These are phyloP conservation scores for Halcyon leucocephala DNA, from an alignment of 2,797 vertebrate species.

Conservation along the genomic window DNA sequence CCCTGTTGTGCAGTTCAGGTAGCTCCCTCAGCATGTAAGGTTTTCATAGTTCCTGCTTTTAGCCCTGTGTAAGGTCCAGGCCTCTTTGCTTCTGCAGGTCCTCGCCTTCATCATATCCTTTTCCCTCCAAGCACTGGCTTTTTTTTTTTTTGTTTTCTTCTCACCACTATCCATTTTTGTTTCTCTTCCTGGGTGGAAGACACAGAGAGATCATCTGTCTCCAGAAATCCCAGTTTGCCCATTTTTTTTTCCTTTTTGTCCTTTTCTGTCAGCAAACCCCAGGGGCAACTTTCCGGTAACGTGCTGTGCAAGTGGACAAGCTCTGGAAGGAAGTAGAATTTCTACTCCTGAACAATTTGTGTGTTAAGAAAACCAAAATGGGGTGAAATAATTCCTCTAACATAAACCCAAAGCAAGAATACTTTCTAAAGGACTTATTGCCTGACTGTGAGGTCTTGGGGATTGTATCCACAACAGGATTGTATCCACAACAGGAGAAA, in stretches of 20 bases:
- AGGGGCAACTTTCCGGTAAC: background rate
- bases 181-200: background rate
- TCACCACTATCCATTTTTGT: background rate
- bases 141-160: no score
- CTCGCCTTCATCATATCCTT: background rate
- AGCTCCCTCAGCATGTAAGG: background rate
- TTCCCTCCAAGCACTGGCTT: background rate
- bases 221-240: background rate
- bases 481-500: background rate
- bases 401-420: background rate
- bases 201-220: background rate
- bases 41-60: background rate
- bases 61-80: background rate
- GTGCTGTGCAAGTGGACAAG: background rate
- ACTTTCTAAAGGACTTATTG: background rate
- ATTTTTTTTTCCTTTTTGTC: background rate
- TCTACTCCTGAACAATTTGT: background rate
- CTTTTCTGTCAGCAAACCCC: background rate
- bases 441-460: background rate
- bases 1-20: background rate
- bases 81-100: background rate
- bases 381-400: background rate
- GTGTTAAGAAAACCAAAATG: background rate
- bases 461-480: background rate
- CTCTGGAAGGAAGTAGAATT: background rate